Conservation (phyloP, 1,140 invertebrate genomes). For the Pachypeltis micranthus region DNA sequence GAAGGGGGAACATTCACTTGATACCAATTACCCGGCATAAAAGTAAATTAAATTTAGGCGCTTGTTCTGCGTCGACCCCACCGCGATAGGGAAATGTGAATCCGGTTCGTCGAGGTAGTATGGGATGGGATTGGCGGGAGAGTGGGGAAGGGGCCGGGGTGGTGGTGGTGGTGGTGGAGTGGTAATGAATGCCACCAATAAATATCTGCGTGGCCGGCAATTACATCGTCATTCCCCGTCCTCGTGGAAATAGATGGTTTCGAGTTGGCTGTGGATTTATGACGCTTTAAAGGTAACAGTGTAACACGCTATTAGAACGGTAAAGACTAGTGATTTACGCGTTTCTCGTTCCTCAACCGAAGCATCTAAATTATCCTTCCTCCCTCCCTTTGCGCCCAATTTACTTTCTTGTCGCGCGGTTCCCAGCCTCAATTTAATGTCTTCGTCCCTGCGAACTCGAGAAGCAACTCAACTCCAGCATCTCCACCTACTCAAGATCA, state of each 20-base stretch:
- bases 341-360: background rate
- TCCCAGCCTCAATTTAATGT: too few species aligned
- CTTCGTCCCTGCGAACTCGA: too few species aligned
- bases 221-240: background rate
- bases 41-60: conserved; percentile 2
- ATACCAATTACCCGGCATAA: conserved; percentile 1
- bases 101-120: too few species aligned
- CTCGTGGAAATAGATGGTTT: conserved; percentile 3
- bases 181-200: conserved; percentile 1
- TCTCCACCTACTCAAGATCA: too few species aligned
- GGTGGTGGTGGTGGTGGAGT: too few species aligned
- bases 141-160: too few species aligned
- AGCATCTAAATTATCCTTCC: background rate
- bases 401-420: background rate
- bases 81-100: too few species aligned
- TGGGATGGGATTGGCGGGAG: too few species aligned
- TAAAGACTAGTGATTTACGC: background rate
- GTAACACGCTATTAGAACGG: conserved; percentile 1
- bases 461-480: too few species aligned
- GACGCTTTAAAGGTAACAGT: conserved; percentile 3
- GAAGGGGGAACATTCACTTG: too few species aligned
- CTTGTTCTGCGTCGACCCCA: background rate
- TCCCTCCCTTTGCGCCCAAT: background rate
- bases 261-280: conserved; percentile 1
- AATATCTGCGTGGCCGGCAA: background rate